Base-by-base conservation (phyloP, 2,888 invertebrate genomes). In the Hypolimnas misippus region DNA sequence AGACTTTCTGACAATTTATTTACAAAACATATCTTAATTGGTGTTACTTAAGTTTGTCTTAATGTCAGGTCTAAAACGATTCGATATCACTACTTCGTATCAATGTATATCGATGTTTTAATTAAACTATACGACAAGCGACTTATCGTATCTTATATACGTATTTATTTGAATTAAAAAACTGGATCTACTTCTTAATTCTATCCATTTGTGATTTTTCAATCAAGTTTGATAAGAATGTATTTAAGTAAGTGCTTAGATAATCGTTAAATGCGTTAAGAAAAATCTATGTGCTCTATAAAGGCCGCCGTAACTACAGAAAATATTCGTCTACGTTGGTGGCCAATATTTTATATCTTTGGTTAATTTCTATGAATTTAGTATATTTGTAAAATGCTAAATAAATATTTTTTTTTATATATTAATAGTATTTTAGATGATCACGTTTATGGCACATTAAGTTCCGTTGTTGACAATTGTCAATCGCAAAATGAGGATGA, bases 11-110 rank as follows among this genome's bases (percentile, higher is more conserved):
- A 42, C 42, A 12, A 16, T 14, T 46, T 21, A 46, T 46, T 46
- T 49, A 49, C 29, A 14, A n/a, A 25, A 29, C 29, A 49, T 49
- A 8, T 49, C 25, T 49, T 29, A 29, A 49, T 29, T 25, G 25
- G 19, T 49, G 29, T 49, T 49, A 49, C 25, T 49, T 14, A 29
- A 49, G 49, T 29, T 49, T 29, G 49, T 49, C 49, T 49, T 25
- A 8, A 49, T 49, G n/a, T 49, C 14, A 25, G 14, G 14, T 49
- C 16, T 29, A 3, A 49, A 49, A 10, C 46, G 21, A 46, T 29
- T 14, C 49, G 49, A 49, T 49, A 29, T 29, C 49, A 14, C 7
- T 29, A 3, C 6, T 49, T n/a, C 29, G 19, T 25, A n/a, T 29
- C 29, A 14, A 25, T 7, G 44, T 21, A 21, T 46, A 21, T 46